Base-by-base conservation (phyloP, 2,797 vertebrate species). In the Champsocephalus esox region DNA sequence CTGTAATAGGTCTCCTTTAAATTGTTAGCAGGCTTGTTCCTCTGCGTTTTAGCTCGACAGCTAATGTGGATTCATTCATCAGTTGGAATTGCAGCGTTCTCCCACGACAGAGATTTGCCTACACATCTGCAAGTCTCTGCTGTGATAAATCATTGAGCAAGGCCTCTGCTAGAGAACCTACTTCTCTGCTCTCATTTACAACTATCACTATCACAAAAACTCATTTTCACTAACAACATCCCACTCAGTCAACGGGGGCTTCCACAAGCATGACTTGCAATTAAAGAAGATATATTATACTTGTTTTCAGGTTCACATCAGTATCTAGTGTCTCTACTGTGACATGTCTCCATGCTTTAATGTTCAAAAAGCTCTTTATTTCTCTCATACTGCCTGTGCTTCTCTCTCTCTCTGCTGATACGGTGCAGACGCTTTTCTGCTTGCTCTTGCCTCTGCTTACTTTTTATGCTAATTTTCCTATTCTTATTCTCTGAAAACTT, bases 1-100 rank as follows among this genome's bases (percentile, higher is more conserved):
- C 19, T 19, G 19, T 19, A 19, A 24, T 24, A 24, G 24, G 24
- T 24, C 24, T 3, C 24, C 24, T 24, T 24, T 24, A 81, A 76
- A 63, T 66, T 65, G 75, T 78, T 71, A 71, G 81, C 75, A 54
- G 66, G 59, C 67, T 55, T 14, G 19, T 19, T 56, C 76, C 73
- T 34, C 24, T 13, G 50, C 19, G 28, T 48, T 79, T 80, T 55
- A 70, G 58, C 56, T 75, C 11, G 0, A 63, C 66, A 46, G 66
- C 77, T 82, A 82, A 79, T 82, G 74, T 66, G 44, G 54, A 89
- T 73, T 63, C 71, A 83, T 84, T 81, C 64, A 77, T 77, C 69
- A 73, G 68, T 80, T 75, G 61, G 56, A 73, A 45, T 38, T 50
- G 61, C 70, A n/a, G 41, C 43, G 54, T 57, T 21, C 24, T 69